Evolutionary conservation across 2,113 vertebrate species (phyloP), one percentile per base, ranked within the genome.

Genomic region (Hypocryptadius cinnamomeus): DNA sequence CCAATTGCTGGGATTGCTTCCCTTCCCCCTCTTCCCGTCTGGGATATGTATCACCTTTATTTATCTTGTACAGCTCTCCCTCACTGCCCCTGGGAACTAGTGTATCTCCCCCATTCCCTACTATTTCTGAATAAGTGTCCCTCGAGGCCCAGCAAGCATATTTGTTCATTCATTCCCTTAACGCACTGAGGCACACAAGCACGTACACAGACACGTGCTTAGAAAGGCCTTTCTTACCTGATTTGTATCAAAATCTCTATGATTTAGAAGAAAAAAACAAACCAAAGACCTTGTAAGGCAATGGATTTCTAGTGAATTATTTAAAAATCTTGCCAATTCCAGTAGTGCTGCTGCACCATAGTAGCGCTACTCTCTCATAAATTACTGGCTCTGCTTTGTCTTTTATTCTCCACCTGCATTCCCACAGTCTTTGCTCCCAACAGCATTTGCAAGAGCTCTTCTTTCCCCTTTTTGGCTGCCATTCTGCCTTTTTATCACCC

Each of bases 361-460:
- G 72, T 20, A 90, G 90, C 2, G 0, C 28, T 81, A 63, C 39
- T 66, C 89, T 74, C 61, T 78, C 65, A 78, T 90, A 71, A 91
- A 93, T 95, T 90, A 93, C 61, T 84, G 56, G 64, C 81, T 94
- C 85, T 92, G 90, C 83, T 93, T 95, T 93, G 93, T 88, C 72
- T 88, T 94, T 92, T 94, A 85, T 92, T 92, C 87, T 92, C 79
- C 91, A 92, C 95, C 89, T 96, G 93, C 92, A 94, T 95, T 94
- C 95, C 90, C 93, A 94, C 92, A 93, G 89, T 68, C 92, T 79
- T 78, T 74, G 47, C 76, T 94, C 73, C 72, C 79, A 92, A 83
- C 9, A 78, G 78, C 54, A 65, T 88, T 92, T 8, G 79, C 82
- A 85, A 93, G 91, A 89, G 79, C 90, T 94, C 94, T 76, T 93